Conservation (phyloP, 2,888 invertebrate species). For the Celastrina argiolus region DNA sequence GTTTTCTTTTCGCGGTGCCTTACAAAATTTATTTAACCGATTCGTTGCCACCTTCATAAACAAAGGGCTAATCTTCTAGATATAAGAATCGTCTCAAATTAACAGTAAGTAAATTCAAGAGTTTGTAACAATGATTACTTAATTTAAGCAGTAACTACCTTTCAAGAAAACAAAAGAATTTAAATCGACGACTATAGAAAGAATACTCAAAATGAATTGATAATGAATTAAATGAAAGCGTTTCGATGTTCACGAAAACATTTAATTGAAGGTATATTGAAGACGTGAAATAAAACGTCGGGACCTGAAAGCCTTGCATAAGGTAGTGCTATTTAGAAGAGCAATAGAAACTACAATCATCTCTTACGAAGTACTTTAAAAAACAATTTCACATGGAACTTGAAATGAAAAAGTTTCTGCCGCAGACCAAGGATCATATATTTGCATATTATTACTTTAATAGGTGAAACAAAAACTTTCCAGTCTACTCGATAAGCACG, state of each 20-base stretch:
- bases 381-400: background rate
- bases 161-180: background rate
- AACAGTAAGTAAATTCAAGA: too few species aligned
- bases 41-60: too few species aligned
- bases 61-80: too few species aligned
- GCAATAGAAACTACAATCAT: background rate
- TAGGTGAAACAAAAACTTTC: too few species aligned
- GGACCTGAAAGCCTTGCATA: background rate
- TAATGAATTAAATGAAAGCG: conserved; percentile 11
- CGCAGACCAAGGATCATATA: background rate
- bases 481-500: too few species aligned
- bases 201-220: conserved; percentile 1
- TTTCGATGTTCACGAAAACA: background rate
- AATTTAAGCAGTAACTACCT: background rate
- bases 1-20: too few species aligned
- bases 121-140: background rate
- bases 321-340: background rate
- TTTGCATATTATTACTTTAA: background rate
- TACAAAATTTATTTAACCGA: too few species aligned
- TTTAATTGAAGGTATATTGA: conserved; percentile 7
- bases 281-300: background rate
- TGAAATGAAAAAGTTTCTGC: background rate
- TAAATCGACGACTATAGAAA: background rate
- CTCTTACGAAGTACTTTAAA: background rate
- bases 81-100: too few species aligned